Conservation (phyloP, 1,140 invertebrate species). For the Spodoptera litura region DNA sequence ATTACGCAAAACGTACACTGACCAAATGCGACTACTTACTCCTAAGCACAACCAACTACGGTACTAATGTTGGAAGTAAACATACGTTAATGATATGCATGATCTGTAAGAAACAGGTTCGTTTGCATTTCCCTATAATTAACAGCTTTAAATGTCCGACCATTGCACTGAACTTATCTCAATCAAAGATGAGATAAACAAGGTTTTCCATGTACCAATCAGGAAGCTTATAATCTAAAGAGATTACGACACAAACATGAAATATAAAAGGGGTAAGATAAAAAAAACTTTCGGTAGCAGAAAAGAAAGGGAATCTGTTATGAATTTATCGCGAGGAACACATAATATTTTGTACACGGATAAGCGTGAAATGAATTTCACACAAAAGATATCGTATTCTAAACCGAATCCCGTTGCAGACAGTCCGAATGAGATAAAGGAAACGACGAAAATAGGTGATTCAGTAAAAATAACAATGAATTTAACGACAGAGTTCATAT, state of each 20-base stretch:
- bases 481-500: not conserved
- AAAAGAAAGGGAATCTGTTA: conserved; percentile 3
- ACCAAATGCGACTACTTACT: too few relatives aligned
- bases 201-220: not conserved
- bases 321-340: conserved; percentile 27
- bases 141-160: not conserved
- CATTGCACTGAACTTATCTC: conserved; percentile 6
- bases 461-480: conserved; percentile 2
- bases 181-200: not conserved
- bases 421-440: conserved; percentile 11
- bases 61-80: not conserved
- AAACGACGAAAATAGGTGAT: conserved; percentile 4
- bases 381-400: conserved; percentile 18
- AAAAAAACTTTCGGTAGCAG: conserved; percentile 1
- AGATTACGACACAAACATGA: conserved; percentile 15
- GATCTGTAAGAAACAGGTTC: not conserved
- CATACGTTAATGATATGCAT: not conserved
- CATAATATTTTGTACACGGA: conserved; percentile 34
- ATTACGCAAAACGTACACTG: too few relatives aligned
- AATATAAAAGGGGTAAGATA: not conserved
- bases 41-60: not conserved
- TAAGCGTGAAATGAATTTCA: conserved; percentile 26
- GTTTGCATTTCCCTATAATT: conserved; percentile 13
- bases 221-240: conserved; percentile 7
- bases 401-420: conserved; percentile 10